Evolutionary conservation across 2,888 invertebrate genomes (phyloP), one percentile per base, ranked within the genome.

Genomic region (Eupithecia centaureata): DNA sequence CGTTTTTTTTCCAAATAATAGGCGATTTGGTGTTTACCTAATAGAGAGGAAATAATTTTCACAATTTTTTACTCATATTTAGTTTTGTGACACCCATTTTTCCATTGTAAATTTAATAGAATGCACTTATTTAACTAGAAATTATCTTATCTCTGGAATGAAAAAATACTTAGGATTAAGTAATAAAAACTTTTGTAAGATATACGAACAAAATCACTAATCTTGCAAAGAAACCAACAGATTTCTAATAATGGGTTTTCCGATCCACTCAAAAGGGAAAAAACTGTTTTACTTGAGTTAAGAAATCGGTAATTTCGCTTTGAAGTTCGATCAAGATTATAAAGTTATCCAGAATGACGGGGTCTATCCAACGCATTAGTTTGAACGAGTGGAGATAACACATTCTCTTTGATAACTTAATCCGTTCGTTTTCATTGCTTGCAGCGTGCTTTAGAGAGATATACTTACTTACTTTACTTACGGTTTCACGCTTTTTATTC

Each of bases 261-360:
- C 25, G 27, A 54, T 52, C 51, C 22, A 32, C n/a, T 32, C 22
- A 56, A 61, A 30, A 47, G 12, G 18, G 30, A 42, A 63, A 61
- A 63, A 57, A 47, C 54, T 32, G 57, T 42, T 42, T n/a, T n/a
- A 57, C 64, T 73, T 70, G 63, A 65, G 71, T 77, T 77, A 74
- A 76, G 75, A 81, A 78, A 81, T 84, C 82, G 81, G 81, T 81
- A 85, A 83, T 85, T 85, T 85, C 76, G 76, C 79, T 80, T 77
- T 76, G 73, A 83, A 88, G 81, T 87, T 88, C 77, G 76, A 88
- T 86, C 82, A 78, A 86, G 87, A 88, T 88, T 85, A 85, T 83
- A 82, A 86, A 87, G 84, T 88, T 87, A 68, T 80, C 77, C 70
- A 70, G 73, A 79, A 77, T 76, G 73, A 78, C 76, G 63, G 54